Conservation (phyloP, 2,113 vertebrate species). For the Guaruba guarouba region DNA sequence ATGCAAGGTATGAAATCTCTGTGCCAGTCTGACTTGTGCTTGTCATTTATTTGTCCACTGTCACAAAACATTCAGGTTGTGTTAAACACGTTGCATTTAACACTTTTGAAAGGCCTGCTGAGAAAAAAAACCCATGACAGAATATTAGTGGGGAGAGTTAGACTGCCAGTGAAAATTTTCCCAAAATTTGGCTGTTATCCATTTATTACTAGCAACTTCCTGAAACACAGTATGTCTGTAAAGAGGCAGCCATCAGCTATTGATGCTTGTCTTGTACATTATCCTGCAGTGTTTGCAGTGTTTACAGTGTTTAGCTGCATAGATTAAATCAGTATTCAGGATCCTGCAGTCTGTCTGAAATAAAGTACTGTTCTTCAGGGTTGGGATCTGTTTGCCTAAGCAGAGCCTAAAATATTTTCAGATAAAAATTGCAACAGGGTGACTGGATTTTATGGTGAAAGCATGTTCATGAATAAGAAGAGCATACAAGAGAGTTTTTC, state of each 20-base stretch:
- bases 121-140: background rate
- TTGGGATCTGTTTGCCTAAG: background rate
- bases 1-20: slow-evolving; percentile 83
- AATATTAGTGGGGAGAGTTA: background rate
- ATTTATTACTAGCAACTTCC: background rate
- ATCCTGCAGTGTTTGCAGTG: background rate
- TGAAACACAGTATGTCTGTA: background rate
- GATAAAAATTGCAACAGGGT: background rate
- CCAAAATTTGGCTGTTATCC: background rate
- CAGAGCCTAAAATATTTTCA: background rate
- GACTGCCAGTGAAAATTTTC: background rate
- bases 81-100: background rate
- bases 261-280: background rate
- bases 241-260: background rate
- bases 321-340: background rate
- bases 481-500: background rate
- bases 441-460: background rate
- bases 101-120: background rate
- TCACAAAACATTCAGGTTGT: background rate
- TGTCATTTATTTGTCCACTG: background rate
- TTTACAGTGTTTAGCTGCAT: background rate
- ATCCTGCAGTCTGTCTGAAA: background rate
- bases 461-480: background rate
- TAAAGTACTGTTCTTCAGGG: background rate
- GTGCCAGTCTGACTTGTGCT: background rate